Percentiles rank a stretch among this genome's conserved stretches.
Evolutionary conservation across 2,113 vertebrate species (phyloP).

Genomic region (Leptosomus discolor): DNA sequence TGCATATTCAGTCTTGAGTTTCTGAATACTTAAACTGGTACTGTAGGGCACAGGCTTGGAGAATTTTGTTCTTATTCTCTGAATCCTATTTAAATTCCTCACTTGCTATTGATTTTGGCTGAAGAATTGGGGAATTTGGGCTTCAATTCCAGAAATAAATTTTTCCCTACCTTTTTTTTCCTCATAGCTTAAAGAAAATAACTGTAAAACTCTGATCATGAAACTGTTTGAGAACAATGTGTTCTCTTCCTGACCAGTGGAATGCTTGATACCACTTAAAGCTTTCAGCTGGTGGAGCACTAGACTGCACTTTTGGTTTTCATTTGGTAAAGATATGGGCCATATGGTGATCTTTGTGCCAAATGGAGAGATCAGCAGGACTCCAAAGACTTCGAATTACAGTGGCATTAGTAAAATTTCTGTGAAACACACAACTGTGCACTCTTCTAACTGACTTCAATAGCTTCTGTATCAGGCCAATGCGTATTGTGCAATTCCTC

Average conservation of each 20-base stretch:
- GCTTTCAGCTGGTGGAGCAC: neutral
- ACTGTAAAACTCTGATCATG: neutral
- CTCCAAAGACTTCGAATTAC: neutral
- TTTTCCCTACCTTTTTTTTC: neutral
- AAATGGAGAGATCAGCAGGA: neutral
- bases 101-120: neutral
- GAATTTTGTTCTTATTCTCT: neutral
- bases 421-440: neutral
- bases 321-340: neutral
- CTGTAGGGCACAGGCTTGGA: neutral
- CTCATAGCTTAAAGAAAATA: neutral
- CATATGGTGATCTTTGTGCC: neutral
- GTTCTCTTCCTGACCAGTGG: neutral
- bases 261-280: neutral
- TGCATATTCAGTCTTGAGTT: neutral
- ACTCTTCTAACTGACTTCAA: neutral
- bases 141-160: neutral
- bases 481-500: neutral
- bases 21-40: neutral
- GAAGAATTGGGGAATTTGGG: neutral
- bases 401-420: neutral
- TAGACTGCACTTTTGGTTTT: rapidly evolving
- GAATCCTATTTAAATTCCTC: neutral
- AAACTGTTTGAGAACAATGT: neutral
- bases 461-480: neutral